Base-by-base conservation (phyloP, 2,113 vertebrate species). In the Pangasianodon gigas region DNA sequence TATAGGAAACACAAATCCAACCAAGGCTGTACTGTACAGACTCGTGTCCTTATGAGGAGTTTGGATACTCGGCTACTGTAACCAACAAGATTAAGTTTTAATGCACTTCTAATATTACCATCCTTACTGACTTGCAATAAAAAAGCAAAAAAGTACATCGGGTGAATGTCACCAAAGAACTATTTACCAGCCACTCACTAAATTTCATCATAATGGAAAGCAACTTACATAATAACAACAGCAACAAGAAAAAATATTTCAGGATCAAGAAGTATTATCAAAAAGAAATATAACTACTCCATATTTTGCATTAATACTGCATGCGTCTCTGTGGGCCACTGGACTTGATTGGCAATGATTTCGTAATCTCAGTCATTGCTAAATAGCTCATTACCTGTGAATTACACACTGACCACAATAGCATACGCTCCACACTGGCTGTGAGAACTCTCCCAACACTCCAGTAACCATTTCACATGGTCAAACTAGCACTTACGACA, bases 351-450 rank as follows among this genome's bases (percentile, higher is more conserved):
- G 82, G 21, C 21, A 86, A 26, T 16, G 29, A 51, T 90, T 71
- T 65, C 58, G 87, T 84, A 83, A 87, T 65, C 77, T 86, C 44
- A 37, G 85, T 60, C 71, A 65, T 80, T 83, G 58, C 87, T 90
- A 90, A 91, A 92, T 90, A 83, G 90, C 84, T 90, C 89, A 91
- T 92, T 92, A 91, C 90, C 91, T 90, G 90, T 84, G 77, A 90
- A 93, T 92, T 88, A 90, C 91, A 87, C 71, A 85, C 84, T 89
- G 87, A 87, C 90, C 84, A 90, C 87, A 90, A 82, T 24, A 93
- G 88, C 52, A 67, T 41, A 88, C 67, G 37, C 84, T 90, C 87
- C 79, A 87, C 46, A 89, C 75, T 89, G 88, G 84, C 90, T 91
- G 89, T 69, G 86, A 93, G 90, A 91, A 54, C 51, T 46, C 74